Evolutionary conservation across 2,113 vertebrate species (phyloP).

Genomic region (Mastomys coucha): DNA sequence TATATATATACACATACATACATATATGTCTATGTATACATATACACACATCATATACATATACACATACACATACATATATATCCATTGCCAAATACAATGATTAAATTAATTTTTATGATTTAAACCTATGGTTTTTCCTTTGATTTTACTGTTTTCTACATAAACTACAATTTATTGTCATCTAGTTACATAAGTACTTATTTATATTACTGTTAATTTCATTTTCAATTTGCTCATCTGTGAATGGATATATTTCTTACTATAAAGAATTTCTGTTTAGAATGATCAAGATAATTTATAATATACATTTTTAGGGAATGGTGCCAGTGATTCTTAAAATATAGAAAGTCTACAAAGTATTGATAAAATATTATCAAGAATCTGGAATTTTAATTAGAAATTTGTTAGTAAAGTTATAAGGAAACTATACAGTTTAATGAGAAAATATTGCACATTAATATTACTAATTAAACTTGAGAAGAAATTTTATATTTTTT

Average conservation of each 20-base stretch:
- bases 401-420: conserved; percentile 17
- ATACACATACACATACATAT: too few species aligned
- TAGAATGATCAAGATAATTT: not conserved
- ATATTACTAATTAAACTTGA: not conserved
- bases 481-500: conserved; percentile 1
- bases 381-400: not conserved
- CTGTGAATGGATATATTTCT: not conserved
- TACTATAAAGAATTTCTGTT: not conserved
- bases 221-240: not conserved
- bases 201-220: not conserved
- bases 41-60: too few species aligned
- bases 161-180: not conserved
- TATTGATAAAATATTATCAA: not conserved
- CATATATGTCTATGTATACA: too few species aligned
- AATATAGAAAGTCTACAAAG: not conserved
- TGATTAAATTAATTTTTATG: not conserved
- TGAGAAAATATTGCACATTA: not conserved
- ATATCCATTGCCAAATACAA: not conserved
- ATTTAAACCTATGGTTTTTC: not conserved
- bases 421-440: not conserved
- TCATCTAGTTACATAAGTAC: not conserved
- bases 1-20: too few species aligned
- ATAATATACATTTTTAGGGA: not conserved
- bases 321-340: not conserved
- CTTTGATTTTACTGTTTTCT: not conserved